Percentiles rank a stretch among this genome's conserved stretches.
Conservation (phyloP, 2,113 vertebrate species). For the Neogale vison region DNA sequence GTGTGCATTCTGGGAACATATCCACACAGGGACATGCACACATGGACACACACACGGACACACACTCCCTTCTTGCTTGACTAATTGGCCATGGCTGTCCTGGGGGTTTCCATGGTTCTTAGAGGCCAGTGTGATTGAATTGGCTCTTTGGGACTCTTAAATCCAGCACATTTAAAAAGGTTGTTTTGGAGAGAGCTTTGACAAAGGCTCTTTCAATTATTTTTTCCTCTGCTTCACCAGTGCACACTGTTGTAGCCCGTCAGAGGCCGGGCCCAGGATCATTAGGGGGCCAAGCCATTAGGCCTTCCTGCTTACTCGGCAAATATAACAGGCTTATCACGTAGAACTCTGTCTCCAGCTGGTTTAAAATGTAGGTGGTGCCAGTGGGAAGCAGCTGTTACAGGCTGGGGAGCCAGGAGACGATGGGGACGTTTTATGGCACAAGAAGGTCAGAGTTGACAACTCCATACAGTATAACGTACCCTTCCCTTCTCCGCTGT, state of each 20-base stretch:
- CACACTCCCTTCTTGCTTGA: background rate
- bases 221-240: slow-evolving; percentile 36
- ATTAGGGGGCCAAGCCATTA: slow-evolving; percentile 45
- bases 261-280: background rate
- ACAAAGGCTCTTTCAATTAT: slow-evolving; percentile 73
- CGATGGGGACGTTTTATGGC: slow-evolving; percentile 6
- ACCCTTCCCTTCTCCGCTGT: background rate
- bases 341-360: slow-evolving; percentile 75
- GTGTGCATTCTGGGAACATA: background rate
- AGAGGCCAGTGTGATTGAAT: slow-evolving; percentile 55
- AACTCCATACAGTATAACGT: background rate
- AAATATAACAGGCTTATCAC: slow-evolving; percentile 72
- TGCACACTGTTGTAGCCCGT: background rate
- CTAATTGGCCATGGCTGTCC: slow-evolving; percentile 57
- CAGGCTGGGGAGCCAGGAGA: slow-evolving; percentile 63
- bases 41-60: background rate
- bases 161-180: slow-evolving; percentile 61
- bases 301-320: slow-evolving; percentile 63
- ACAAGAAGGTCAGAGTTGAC: slow-evolving; percentile 45
- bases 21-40: no score
- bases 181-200: slow-evolving; percentile 63
- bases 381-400: slow-evolving; percentile 75
- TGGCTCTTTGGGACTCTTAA: slow-evolving; percentile 68
- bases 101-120: slow-evolving; percentile 48
- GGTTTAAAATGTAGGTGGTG: slow-evolving; percentile 66